Percentiles rank a stretch among this genome's conserved stretches.
phyloP scores from a whole-genome alignment of 2,113 vertebrate species.

The Amblyopsis rosae region DNA sequence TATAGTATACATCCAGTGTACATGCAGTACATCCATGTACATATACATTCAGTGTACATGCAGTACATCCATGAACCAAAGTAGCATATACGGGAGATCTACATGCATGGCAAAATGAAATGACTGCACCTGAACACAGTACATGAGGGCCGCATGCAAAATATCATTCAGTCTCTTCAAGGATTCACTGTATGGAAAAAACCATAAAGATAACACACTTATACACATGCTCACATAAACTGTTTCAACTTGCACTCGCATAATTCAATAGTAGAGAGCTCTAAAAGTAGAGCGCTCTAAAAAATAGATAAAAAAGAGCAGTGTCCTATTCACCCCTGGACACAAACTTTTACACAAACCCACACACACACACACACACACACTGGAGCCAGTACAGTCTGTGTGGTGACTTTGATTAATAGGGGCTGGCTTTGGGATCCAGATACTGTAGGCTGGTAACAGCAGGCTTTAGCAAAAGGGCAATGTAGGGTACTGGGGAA shows the following conservation, averaged over 20 bases:
- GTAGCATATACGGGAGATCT: too few relatives aligned
- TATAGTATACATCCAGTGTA: not conserved
- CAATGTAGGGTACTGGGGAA: slow-evolving; percentile 15
- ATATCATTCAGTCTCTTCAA: too few relatives aligned
- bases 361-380: slow-evolving; percentile 3
- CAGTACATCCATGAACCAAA: not conserved
- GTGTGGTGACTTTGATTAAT: slow-evolving; percentile 81
- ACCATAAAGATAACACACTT: not conserved
- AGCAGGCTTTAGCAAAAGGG: slow-evolving; percentile 51
- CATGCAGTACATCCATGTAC: not conserved
- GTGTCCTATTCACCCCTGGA: too few relatives aligned
- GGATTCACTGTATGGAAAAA: not conserved
- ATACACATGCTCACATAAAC: not conserved
- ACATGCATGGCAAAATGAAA: too few relatives aligned
- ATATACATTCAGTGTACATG: too few relatives aligned
- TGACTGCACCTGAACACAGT: too few relatives aligned
- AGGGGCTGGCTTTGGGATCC: slow-evolving; percentile 75
- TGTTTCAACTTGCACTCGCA: too few relatives aligned
- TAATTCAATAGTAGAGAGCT: too few relatives aligned
- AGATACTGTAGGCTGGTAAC: slow-evolving; percentile 40
- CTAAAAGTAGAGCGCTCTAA: too few relatives aligned
- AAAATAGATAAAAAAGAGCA: too few relatives aligned
- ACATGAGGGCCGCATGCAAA: not conserved
- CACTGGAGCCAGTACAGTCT: slow-evolving; percentile 50
- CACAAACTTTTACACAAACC: not conserved